Evolutionary conservation across 2,113 vertebrate genomes (phyloP).

Genomic region (Rhegmatorhina hoffmannsi): DNA sequence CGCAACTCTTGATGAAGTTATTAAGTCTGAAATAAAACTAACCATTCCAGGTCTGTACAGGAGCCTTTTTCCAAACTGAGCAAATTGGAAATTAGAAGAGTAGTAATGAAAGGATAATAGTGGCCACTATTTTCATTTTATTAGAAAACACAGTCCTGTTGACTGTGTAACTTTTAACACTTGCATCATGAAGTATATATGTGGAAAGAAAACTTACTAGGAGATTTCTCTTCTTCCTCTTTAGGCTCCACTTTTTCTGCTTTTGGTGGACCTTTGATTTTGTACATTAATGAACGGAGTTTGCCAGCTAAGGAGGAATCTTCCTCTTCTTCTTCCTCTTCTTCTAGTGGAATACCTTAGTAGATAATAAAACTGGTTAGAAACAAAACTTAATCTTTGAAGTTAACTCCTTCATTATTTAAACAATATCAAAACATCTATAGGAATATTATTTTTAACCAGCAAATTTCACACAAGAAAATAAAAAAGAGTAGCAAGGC

Average conservation of each 20-base stretch:
- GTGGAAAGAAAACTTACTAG: constrained; percentile 81
- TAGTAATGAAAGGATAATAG: no score
- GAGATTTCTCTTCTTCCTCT: constrained; percentile 83
- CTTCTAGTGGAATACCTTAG: constrained; percentile 92
- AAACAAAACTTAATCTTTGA: not conserved
- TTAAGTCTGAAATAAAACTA: not conserved
- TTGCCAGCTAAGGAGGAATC: constrained; percentile 88
- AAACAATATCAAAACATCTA: not conserved
- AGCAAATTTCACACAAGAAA: not conserved
- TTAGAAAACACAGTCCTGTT: not conserved
- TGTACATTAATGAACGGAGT: constrained; percentile 86
- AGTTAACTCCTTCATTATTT: not conserved
- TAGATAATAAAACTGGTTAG: constrained; percentile 32
- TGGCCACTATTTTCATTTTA: not conserved
- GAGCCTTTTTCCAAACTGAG: not conserved
- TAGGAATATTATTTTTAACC: not conserved
- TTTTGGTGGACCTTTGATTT: constrained; percentile 89
- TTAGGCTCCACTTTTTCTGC: constrained; percentile 79
- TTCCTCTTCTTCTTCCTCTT: constrained; percentile 85
- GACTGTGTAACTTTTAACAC: not conserved
- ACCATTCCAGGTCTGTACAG: not conserved
- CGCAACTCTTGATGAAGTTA: not conserved
- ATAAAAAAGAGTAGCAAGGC: not conserved
- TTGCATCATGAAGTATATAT: not conserved
- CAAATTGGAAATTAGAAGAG: not conserved